Percentiles rank a stretch among this genome's conserved stretches.
Conservation (phyloP, 1,140 invertebrate species). For the Drosophila lini region DNA sequence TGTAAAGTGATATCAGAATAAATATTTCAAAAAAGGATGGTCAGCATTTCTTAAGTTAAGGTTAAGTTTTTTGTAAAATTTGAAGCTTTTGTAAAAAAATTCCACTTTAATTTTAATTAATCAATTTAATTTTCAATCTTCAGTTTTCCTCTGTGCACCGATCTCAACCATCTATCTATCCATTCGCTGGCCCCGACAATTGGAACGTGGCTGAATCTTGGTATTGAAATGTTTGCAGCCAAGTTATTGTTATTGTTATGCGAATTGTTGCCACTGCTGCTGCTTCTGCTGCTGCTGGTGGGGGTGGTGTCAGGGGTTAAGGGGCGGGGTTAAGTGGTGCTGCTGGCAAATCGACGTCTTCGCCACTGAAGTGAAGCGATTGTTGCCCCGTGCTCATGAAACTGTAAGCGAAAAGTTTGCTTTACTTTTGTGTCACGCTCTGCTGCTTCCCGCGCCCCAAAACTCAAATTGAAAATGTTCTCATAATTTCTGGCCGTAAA, state of each 20-base stretch:
- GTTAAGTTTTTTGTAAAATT: too few relatives aligned
- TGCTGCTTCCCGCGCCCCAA: slow-evolving; percentile 54
- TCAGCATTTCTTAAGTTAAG: too few relatives aligned
- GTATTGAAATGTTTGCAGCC: slow-evolving; percentile 79
- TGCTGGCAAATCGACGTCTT: slow-evolving; percentile 72
- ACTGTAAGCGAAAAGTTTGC: slow-evolving; percentile 79
- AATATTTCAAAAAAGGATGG: too few relatives aligned
- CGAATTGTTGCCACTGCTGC: slow-evolving; percentile 46
- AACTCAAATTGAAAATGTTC: slow-evolving; percentile 76
- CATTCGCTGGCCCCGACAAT: slow-evolving; percentile 54
- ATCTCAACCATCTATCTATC: slow-evolving; percentile 56
- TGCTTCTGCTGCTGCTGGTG: slow-evolving; percentile 2
- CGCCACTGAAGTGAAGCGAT: slow-evolving; percentile 50
- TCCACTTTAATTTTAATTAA: too few relatives aligned
- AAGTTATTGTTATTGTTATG: slow-evolving; percentile 83
- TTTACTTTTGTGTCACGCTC: slow-evolving; percentile 82
- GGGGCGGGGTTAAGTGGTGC: slow-evolving; percentile 24
- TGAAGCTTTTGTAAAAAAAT: too few relatives aligned
- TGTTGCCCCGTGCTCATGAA: slow-evolving; percentile 69
- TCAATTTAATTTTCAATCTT: too few relatives aligned
- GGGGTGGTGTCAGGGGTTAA: slow-evolving; percentile 17
- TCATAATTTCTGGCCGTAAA: slow-evolving; percentile 80
- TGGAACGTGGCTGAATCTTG: slow-evolving; percentile 73
- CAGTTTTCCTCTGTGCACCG: neutral
- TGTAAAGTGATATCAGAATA: too few relatives aligned